Percentiles rank a stretch among this genome's conserved stretches.
Evolutionary conservation across 2,888 invertebrate genomes (phyloP).

Genomic region (Mesorhabditis sp.): DNA sequence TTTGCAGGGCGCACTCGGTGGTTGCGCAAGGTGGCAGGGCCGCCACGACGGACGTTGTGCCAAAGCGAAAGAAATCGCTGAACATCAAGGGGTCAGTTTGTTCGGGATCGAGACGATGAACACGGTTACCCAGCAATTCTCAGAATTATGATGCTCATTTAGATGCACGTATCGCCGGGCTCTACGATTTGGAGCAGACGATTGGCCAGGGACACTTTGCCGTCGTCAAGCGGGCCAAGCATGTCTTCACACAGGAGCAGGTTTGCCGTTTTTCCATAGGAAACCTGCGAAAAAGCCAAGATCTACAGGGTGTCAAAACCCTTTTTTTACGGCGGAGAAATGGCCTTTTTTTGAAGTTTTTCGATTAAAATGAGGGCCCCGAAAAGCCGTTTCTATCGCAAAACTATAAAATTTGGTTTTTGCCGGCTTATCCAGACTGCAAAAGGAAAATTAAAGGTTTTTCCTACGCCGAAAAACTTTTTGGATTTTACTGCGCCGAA

Average conservation of each 20-base stretch:
- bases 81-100: background rate
- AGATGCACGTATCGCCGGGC: constrained; percentile 65
- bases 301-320: too few relatives aligned
- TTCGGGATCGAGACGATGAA: background rate
- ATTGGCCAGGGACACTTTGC: constrained; percentile 97
- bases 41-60: background rate
- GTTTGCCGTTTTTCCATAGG: constrained; percentile 63
- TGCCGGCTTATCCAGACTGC: too few relatives aligned
- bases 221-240: constrained; percentile 91
- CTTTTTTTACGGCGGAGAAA: too few relatives aligned
- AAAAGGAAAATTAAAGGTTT: too few relatives aligned
- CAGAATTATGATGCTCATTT: background rate
- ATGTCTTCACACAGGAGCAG: constrained; percentile 97
- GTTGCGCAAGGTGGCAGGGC: background rate
- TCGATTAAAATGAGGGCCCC: too few relatives aligned
- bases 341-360: too few relatives aligned
- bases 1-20: too few relatives aligned
- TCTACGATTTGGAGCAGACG: constrained; percentile 94
- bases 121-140: background rate
- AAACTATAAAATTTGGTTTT: too few relatives aligned
- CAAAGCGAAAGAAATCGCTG: background rate
- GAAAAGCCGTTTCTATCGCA: too few relatives aligned
- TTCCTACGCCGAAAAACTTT: too few relatives aligned
- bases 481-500: too few relatives aligned
- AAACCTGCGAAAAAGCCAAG: too few relatives aligned